A percentile compares a stretch with the other conserved stretches of the same genome.
These are phyloP conservation scores for Rhinopomastus cyanomelas DNA, from an alignment of 2,113 vertebrate genomes.

Conservation along the genomic window DNA sequence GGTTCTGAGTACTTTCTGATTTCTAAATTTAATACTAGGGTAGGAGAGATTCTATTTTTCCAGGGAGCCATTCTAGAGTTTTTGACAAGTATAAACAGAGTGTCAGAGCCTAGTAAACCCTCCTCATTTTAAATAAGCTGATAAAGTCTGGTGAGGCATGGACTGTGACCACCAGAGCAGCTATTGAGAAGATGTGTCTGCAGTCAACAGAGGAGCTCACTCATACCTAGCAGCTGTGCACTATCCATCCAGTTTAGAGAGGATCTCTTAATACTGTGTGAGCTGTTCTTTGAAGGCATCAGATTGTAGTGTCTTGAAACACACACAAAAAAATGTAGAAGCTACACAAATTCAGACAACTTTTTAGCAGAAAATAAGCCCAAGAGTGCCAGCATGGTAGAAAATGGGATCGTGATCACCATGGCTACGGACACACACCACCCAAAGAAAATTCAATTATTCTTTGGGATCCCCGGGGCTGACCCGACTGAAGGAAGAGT, in stretches of 20 bases:
- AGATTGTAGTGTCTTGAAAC: not conserved
- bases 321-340: not conserved
- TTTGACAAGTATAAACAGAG: not conserved
- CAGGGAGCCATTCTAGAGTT: rapidly evolving
- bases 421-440: not conserved
- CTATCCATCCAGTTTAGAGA: not conserved
- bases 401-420: not conserved
- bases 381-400: not conserved
- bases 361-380: not conserved
- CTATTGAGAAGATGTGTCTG: not conserved
- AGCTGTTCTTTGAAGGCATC: not conserved
- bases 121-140: not conserved
- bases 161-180: not conserved
- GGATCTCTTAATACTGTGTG: not conserved
- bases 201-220: not conserved
- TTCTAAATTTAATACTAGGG: not conserved
- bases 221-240: not conserved
- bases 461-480: not conserved
- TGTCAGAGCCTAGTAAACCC: not conserved
- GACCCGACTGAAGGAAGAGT: not conserved
- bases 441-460: not conserved
- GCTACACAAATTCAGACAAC: not conserved
- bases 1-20: not conserved
- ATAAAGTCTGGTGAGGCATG: not conserved
- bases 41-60: not conserved